Evolutionary conservation across 2,888 invertebrate genomes (phyloP), one percentile per base, ranked within the genome.

Genomic region (Xestoiulus laeticollis): DNA sequence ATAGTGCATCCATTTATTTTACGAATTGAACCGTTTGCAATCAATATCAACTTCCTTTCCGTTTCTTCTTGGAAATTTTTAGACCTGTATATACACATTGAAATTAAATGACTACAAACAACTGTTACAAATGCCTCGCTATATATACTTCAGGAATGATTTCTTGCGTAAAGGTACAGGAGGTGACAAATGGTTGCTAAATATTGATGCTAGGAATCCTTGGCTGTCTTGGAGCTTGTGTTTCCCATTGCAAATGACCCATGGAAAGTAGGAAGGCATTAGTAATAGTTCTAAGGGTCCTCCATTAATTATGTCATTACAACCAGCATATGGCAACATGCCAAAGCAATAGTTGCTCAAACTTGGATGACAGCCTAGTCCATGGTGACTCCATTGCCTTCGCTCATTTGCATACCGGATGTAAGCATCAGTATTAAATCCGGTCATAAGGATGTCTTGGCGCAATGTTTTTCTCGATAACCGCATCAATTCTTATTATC

Each of bases 171-270:
- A 78, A 78, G 30, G 10, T 26, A 30, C 78, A 26, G 26, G 30
- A 30, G 30, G 78, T 78, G 78, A 78, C 30, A 78, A 78, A 78
- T 78, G 78, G 30, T 78, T 78, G 78, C 78, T 78, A 78, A 78
- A 78, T 78, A 78, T 78, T 30, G 26, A 78, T 78, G 78, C 30
- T 78, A 6, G 14, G 26, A 78, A 78, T 78, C 78, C 78, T 22
- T 30, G 26, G 26, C 26, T 12, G 14, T 8, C 12, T 26, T 78
- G 30, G 30, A 78, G 30, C 68, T 10, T 68, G n/a, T 59, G n/a
- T 1, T 19, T 68, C 26, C 68, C 2, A 68, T 12, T 14, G 26
- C 30, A 78, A 78, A 30, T 78, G 30, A 22, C 22, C 30, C 78
- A 30, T 78, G 10, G 78, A 12, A 8, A 14, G 3, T 14, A 8